Evolutionary conservation across 2,113 vertebrate species (phyloP), one percentile per base, ranked within the genome.

Genomic region (Stegastes partitus): DNA sequence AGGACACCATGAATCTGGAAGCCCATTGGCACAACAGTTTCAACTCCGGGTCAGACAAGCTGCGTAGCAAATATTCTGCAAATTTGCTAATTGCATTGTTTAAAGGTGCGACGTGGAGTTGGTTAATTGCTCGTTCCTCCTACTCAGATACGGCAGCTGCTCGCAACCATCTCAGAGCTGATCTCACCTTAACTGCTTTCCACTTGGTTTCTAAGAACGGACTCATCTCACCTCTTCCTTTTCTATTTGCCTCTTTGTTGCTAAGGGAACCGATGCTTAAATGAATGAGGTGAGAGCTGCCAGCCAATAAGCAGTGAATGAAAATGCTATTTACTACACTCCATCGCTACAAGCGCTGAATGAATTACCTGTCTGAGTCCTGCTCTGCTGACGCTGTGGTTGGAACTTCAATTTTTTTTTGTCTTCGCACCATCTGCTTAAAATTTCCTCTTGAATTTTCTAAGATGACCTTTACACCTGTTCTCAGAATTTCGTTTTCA

Each of bases 161-260:
- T 56, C 55, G 54, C 28, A 62, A 31, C 72, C 81, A 58, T 70
- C 68, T 78, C 28, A 70, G 55, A 47, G 62, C 23, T 19, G 63
- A 87, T 82, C 56, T 73, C 75, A 54, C 44, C 28, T 39, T 53
- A n/a, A 57, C 68, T 61, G 56, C n/a, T 63, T 81, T 85, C 83
- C 74, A 66, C 81, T 76, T 87, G 90, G 89, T 82, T 84, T 84
- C 84, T 89, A 87, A 80, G 83, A 89, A 91, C 79, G 78, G 85
- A 82, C 85, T 83, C 73, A 79, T 91, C 81, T 88, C 58, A 86
- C 86, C 79, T 84, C 82, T 81, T 83, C 76, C 55, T 89, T 77
- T 82, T 89, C 82, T 85, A 91, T 92, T 91, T 79, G 87, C 67
- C 71, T 92, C 83, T 89, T 90, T 92, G 94, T 95, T 95, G 89